Percentiles rank a stretch among this genome's conserved stretches.
phyloP scores from a whole-genome alignment of 2,888 invertebrate genomes.

The Cryptus viduatorius region DNA sequence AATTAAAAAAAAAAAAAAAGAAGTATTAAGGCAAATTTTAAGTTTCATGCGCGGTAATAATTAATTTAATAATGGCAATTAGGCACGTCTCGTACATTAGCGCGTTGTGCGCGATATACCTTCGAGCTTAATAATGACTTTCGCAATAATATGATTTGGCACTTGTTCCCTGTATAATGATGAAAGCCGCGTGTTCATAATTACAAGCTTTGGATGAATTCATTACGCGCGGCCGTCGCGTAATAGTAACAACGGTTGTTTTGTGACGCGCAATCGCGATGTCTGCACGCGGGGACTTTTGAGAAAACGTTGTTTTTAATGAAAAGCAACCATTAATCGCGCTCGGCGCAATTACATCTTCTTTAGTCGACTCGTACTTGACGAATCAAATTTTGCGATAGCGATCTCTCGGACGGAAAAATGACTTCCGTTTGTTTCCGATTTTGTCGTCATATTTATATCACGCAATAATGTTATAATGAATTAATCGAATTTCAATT shows the following conservation, averaged over 20 bases:
- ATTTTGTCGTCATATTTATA: no score
- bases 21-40: not conserved
- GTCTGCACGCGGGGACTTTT: slow-evolving; percentile 24
- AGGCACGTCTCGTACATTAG: slow-evolving; percentile 26
- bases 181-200: slow-evolving; percentile 68
- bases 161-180: slow-evolving; percentile 58
- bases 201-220: slow-evolving; percentile 65
- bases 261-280: slow-evolving; percentile 18
- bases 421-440: no score
- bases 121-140: slow-evolving; percentile 66
- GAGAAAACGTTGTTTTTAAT: not conserved
- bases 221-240: slow-evolving; percentile 49
- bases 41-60: slow-evolving; percentile 39
- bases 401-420: no score
- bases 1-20: not conserved
- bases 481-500: no score
- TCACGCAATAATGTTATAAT: no score
- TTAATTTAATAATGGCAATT: slow-evolving; percentile 67
- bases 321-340: not conserved
- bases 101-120: not conserved
- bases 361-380: no score
- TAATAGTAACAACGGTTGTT: slow-evolving; percentile 15
- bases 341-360: no score
- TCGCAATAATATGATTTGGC: slow-evolving; percentile 69
- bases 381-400: no score